These are phyloP conservation scores for Drosophila multiciliata DNA, from an alignment of 2,888 invertebrate genomes.

Conservation along the genomic window DNA sequence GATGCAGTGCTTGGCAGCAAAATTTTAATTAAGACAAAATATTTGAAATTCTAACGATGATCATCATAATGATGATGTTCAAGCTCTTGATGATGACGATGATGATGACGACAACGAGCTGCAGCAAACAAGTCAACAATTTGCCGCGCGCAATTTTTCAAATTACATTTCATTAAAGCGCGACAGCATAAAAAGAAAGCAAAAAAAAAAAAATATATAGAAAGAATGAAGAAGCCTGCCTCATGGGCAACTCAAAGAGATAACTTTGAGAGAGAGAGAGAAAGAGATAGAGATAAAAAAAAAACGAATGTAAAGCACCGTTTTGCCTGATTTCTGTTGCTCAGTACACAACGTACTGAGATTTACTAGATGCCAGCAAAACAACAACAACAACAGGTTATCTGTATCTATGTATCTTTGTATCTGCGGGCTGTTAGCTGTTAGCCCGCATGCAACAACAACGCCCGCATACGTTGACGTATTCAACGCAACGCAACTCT, in stretches of 20 bases:
- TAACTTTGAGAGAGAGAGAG: not conserved
- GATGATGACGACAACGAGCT: constrained; percentile 37
- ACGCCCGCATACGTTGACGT: constrained; percentile 61
- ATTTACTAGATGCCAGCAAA: constrained; percentile 29
- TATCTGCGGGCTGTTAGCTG: constrained; percentile 33
- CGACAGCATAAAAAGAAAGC: constrained; percentile 30
- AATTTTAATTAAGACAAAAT: constrained; percentile 79
- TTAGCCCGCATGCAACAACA: constrained; percentile 59
- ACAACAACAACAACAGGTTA: constrained; percentile 62
- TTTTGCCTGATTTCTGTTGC: constrained; percentile 66
- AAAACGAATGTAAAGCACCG: constrained; percentile 73
- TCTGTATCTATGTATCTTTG: constrained; percentile 53
- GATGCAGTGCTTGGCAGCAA: constrained; percentile 27
- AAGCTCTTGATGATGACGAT: constrained; percentile 5
- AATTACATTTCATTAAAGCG: constrained; percentile 76
- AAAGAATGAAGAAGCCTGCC: constrained; percentile 16
- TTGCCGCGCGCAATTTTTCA: constrained; percentile 75
- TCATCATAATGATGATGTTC: not conserved
- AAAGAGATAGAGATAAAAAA: not conserved
- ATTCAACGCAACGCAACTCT: constrained; percentile 42
- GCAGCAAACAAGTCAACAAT: constrained; percentile 63
- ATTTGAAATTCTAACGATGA: constrained; percentile 69
- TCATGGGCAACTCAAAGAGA: constrained; percentile 31
- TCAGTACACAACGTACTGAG: constrained; percentile 22
- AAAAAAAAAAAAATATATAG: not conserved